phyloP scores from a whole-genome alignment of 2,888 invertebrate genomes.

The Synanthedon formicaeformis region DNA sequence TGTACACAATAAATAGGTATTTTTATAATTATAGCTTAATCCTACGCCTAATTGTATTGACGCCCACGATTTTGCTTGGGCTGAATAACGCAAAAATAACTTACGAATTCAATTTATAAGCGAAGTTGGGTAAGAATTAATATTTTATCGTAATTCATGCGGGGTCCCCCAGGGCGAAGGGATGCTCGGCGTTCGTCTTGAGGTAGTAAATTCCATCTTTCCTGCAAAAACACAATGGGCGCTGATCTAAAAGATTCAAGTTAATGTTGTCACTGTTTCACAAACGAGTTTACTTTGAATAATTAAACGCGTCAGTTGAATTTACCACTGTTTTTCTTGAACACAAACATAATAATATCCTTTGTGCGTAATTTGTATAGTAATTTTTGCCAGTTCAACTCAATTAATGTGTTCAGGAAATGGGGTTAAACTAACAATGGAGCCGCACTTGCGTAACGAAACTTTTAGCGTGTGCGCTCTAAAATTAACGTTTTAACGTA shows the following conservation, averaged over 20 bases:
- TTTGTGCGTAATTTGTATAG: conserved; percentile 12
- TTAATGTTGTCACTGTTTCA: conserved; percentile 31
- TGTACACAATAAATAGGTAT: no score
- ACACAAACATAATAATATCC: conserved; percentile 28
- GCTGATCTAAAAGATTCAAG: conserved; percentile 39
- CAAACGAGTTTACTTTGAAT: conserved; percentile 41
- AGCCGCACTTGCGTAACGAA: no score
- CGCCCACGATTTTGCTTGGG: no score
- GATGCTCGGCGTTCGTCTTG: conserved; percentile 60
- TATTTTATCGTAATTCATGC: conserved; percentile 33
- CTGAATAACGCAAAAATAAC: background rate
- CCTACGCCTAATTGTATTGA: no score
- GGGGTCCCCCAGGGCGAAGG: conserved; percentile 57
- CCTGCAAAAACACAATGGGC: conserved; percentile 52
- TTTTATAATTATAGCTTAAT: no score
- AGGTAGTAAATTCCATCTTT: conserved; percentile 70
- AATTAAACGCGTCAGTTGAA: conserved; percentile 35
- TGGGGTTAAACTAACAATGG: no score
- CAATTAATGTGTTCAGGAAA: background rate
- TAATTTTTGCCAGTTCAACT: background rate
- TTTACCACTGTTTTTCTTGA: conserved; percentile 28
- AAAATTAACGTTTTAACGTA: no score
- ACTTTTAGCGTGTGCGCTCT: no score
- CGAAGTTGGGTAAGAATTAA: conserved; percentile 41
- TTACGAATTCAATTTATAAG: conserved; percentile 35